Evolutionary conservation across 1,140 invertebrate species (phyloP).

Genomic region (Lasaia peninsularis): DNA sequence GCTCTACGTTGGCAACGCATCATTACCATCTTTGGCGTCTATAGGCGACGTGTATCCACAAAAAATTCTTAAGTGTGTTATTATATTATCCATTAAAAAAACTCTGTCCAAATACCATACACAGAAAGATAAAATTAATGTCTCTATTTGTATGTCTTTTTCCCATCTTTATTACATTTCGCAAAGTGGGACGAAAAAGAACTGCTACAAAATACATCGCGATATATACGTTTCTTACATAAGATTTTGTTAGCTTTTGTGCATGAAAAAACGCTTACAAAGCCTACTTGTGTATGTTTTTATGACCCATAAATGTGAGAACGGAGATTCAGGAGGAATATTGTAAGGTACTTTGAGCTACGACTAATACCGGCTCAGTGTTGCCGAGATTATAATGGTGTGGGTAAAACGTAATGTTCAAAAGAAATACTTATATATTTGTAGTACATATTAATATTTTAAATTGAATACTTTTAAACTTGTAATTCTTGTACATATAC

Average conservation of each 20-base stretch:
- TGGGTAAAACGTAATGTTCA: neutral
- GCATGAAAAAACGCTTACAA: neutral
- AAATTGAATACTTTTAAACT: too few relatives aligned
- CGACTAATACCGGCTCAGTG: neutral
- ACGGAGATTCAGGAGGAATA: neutral
- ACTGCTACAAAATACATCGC: neutral
- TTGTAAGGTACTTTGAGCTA: constrained; percentile 1
- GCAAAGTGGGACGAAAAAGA: neutral
- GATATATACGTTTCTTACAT: neutral
- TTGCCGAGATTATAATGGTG: neutral
- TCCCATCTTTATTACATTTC: too few relatives aligned
- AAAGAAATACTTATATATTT: neutral
- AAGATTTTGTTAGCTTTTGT: neutral
- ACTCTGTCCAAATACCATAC: too few relatives aligned
- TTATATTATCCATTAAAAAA: too few relatives aligned
- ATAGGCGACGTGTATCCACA: too few relatives aligned
- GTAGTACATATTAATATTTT: too few relatives aligned
- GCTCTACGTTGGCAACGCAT: too few relatives aligned
- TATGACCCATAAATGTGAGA: neutral
- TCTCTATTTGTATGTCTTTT: too few relatives aligned
- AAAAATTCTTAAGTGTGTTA: too few relatives aligned
- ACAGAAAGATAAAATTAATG: too few relatives aligned
- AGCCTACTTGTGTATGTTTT: neutral
- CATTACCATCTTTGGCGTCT: too few relatives aligned
- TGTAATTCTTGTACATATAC: too few relatives aligned